A percentile compares a stretch with the other conserved stretches of the same genome.
Conservation (phyloP, 92 coral and sea anemone genomes). For the Porites evermanni region DNA sequence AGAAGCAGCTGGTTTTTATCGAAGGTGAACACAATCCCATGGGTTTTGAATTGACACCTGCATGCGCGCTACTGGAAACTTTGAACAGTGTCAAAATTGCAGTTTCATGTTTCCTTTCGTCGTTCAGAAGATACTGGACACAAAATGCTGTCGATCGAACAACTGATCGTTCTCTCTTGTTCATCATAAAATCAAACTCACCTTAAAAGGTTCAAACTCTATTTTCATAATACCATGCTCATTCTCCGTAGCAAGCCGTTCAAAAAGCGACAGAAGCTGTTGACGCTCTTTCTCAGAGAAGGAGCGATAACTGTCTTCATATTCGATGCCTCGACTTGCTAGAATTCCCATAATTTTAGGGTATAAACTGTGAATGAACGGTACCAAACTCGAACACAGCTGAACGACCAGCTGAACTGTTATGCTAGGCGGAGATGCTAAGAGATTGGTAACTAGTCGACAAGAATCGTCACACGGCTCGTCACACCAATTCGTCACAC, state of each 20-base stretch:
- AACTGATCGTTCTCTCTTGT: background rate
- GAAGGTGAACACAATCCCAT: background rate
- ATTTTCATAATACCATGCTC: conserved; percentile 46
- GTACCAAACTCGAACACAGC: too few species aligned
- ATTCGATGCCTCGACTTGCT: conserved; percentile 76
- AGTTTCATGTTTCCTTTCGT: too few species aligned
- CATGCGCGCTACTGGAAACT: too few species aligned
- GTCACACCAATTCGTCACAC: too few species aligned
- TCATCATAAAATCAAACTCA: background rate
- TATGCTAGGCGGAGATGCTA: background rate
- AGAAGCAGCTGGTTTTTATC: background rate
- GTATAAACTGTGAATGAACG: too few species aligned
- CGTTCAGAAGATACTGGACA: too few species aligned
- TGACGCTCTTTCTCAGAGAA: conserved; percentile 66
- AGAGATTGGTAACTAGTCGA: background rate
- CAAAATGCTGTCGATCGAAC: background rate
- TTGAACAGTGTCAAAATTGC: too few species aligned
- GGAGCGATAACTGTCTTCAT: conserved; percentile 69
- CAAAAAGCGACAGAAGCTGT: conserved; percentile 57
- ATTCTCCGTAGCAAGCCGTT: conserved; percentile 53
- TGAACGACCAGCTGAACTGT: background rate
- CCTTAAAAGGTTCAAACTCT: conserved; percentile 61
- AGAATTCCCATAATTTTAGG: conserved; percentile 76
- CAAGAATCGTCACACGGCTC: background rate
- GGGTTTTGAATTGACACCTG: too few species aligned